These are phyloP conservation scores for Brachionus koreanus DNA, from an alignment of 1,140 invertebrate genomes.

Conservation along the genomic window DNA sequence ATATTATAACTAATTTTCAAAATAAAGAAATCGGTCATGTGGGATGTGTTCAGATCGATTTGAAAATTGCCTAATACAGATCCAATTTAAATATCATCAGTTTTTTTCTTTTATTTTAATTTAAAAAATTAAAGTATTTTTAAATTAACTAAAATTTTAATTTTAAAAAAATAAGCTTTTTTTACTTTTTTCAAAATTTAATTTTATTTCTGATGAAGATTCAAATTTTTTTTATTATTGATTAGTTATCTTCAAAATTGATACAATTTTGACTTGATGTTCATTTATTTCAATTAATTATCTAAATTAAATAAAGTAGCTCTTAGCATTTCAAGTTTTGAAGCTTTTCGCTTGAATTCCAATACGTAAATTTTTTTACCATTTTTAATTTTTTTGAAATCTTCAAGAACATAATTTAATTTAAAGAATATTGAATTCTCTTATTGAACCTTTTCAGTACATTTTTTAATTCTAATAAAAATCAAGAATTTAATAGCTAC, in stretches of 20 bases:
- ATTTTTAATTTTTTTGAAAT: background rate
- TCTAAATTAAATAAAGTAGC: background rate
- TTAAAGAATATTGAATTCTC: background rate
- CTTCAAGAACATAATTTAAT: background rate
- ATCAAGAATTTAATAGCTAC: background rate
- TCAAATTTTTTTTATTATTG: background rate
- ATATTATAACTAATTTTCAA: constrained; percentile 31
- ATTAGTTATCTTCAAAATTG: background rate
- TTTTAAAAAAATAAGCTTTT: no score
- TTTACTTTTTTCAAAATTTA: no score
- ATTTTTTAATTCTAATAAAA: background rate
- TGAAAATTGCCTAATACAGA: background rate
- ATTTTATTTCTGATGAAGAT: no score
- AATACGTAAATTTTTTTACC: background rate
- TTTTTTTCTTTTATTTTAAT: background rate
- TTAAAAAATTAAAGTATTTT: no score
- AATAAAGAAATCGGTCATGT: constrained; percentile 34
- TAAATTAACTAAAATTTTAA: no score
- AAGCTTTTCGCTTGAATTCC: background rate
- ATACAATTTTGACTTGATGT: background rate
- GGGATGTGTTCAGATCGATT: constrained; percentile 12
- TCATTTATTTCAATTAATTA: background rate
- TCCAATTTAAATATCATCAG: background rate
- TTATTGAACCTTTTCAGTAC: background rate
- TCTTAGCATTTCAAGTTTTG: background rate